Percentiles rank a stretch among this genome's conserved stretches.
phyloP scores from a whole-genome alignment of 2,113 vertebrate genomes.

The Zosterops pallidus region DNA sequence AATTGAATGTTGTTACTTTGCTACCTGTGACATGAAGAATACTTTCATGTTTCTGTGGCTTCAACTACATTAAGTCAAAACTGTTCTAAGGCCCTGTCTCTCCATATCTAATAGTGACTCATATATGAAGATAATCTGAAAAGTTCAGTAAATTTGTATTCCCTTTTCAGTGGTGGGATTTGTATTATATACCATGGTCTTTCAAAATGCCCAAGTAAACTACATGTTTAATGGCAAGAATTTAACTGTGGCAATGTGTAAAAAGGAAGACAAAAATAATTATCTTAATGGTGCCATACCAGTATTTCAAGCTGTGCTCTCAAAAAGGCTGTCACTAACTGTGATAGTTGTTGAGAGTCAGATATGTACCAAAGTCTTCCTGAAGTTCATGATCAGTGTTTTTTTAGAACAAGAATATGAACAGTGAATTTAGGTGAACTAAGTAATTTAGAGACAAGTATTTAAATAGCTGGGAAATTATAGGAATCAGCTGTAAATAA shows the following conservation, averaged over 20 bases:
- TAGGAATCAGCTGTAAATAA: not conserved
- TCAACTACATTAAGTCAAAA: not conserved
- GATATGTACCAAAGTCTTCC: not conserved
- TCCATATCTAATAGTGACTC: not conserved
- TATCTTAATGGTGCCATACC: not conserved
- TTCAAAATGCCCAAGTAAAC: not conserved
- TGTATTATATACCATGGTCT: not conserved
- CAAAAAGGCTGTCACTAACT: not conserved
- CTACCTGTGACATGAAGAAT: not conserved
- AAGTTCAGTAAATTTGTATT: not conserved
- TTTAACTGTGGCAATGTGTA: not conserved
- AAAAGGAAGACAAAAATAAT: not conserved
- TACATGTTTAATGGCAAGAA: not conserved
- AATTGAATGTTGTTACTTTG: not conserved
- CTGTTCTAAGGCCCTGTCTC: not conserved
- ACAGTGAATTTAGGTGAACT: not conserved
- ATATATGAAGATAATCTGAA: not conserved
- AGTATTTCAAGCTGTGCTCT: not conserved
- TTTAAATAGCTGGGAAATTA: not conserved
- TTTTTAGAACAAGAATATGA: not conserved
- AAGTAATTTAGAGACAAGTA: not conserved
- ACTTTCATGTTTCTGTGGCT: not conserved
- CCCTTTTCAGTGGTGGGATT: not conserved
- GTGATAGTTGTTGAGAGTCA: not conserved
- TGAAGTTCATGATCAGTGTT: not conserved